phyloP scores from a whole-genome alignment of 1,140 invertebrate genomes.

The Papilio xuthus region DNA sequence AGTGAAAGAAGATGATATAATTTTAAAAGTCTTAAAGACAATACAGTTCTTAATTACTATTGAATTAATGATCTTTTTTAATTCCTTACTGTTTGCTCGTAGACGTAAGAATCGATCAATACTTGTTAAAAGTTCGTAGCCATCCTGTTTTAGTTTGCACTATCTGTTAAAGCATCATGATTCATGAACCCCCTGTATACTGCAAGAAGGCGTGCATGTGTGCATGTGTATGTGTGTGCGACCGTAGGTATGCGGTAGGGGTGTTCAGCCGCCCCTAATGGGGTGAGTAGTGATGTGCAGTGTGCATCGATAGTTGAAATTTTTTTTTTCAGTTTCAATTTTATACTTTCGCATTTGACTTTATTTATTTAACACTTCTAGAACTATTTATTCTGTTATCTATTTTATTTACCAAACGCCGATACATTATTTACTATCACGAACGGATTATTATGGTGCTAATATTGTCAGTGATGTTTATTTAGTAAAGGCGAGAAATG shows the following conservation, averaged over 20 bases:
- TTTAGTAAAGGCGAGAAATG: conserved; percentile 4
- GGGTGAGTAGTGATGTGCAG: conserved; percentile 63
- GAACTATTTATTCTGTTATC: not conserved
- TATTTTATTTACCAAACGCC: not conserved
- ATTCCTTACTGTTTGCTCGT: not conserved
- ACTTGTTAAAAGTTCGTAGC: conserved; percentile 45
- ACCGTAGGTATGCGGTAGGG: conserved; percentile 54
- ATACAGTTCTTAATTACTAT: not conserved
- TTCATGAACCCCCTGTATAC: conserved; percentile 52
- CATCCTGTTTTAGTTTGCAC: conserved; percentile 44
- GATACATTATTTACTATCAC: not conserved
- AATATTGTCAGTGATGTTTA: conserved; percentile 10
- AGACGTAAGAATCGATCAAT: conserved; percentile 26
- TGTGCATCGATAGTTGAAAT: conserved; percentile 47
- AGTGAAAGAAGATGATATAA: not conserved
- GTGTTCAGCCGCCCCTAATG: conserved; percentile 57
- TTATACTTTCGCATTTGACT: too few species aligned
- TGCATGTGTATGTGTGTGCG: conserved; percentile 50
- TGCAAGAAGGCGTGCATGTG: conserved; percentile 35
- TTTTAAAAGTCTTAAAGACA: not conserved
- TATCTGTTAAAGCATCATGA: conserved; percentile 59
- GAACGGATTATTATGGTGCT: not conserved
- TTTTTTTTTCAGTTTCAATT: conserved; percentile 18
- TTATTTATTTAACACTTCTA: not conserved
- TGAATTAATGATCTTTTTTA: not conserved